Conservation (phyloP, 2,113 vertebrate genomes). For the Eurypyga helias region DNA sequence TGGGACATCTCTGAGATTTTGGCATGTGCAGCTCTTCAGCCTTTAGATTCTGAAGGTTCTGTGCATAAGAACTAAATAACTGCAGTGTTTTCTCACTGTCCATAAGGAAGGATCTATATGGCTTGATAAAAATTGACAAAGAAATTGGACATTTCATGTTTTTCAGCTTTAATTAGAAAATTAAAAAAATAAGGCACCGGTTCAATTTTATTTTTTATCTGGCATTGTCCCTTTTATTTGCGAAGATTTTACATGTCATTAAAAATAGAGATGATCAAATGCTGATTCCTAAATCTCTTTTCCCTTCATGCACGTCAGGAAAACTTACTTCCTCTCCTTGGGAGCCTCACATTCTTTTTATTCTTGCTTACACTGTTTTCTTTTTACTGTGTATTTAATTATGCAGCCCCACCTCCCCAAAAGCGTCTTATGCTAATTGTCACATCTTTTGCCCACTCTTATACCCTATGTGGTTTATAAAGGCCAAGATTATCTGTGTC, state of each 20-base stretch:
- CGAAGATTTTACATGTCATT: neutral
- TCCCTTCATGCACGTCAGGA: neutral
- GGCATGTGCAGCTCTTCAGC: neutral
- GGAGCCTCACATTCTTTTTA: neutral
- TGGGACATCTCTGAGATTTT: neutral
- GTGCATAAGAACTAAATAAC: neutral
- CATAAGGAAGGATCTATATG: neutral
- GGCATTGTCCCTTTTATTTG: neutral
- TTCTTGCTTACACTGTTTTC: neutral
- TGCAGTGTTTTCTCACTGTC: neutral
- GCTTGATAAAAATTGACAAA: neutral
- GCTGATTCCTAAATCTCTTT: neutral
- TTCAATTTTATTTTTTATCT: neutral
- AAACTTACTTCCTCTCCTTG: neutral
- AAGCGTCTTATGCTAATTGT: neutral
- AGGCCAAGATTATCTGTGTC: neutral
- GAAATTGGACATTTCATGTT: neutral
- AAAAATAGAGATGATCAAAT: neutral
- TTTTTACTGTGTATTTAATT: neutral
- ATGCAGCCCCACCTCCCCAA: fast-evolving
- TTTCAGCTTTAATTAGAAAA: neutral
- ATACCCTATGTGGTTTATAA: neutral
- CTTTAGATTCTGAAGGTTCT: neutral
- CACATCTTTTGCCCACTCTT: neutral
- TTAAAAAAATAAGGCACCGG: neutral